Percentiles rank a stretch among this genome's conserved stretches.
Conservation (phyloP, 2,113 vertebrate species). For the Zootoca vivipara region DNA sequence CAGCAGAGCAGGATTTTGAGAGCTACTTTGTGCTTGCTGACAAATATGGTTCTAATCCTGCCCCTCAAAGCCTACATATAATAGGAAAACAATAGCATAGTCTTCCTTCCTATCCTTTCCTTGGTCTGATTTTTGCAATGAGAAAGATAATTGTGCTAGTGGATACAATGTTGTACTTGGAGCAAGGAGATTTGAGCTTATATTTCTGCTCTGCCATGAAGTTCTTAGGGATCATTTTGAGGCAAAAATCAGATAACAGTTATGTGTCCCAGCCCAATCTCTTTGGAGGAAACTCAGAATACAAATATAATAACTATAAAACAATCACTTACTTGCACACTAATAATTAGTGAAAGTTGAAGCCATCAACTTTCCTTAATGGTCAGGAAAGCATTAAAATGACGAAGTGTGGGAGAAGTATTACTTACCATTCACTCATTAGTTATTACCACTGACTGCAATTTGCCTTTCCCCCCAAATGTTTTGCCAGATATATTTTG, state of each 20-base stretch:
- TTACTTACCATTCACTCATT: neutral
- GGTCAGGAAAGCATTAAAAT: neutral
- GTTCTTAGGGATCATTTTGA: neutral
- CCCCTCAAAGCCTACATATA: neutral
- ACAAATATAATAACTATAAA: neutral
- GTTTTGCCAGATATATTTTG: neutral
- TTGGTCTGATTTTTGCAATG: neutral
- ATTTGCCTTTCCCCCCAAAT: neutral
- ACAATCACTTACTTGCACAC: neutral
- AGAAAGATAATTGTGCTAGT: neutral
- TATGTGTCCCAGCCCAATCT: neutral
- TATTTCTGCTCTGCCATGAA: neutral
- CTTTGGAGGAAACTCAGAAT: neutral
- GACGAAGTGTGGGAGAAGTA: neutral
- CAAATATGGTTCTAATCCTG: neutral
- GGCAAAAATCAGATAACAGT: neutral
- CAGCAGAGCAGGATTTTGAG: neutral
- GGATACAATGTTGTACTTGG: neutral
- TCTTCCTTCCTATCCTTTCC: neutral
- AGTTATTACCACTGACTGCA: accelerated
- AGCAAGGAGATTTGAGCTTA: neutral
- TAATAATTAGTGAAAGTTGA: accelerated
- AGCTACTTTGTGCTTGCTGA: neutral
- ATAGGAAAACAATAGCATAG: no score
- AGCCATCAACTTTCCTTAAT: neutral